Percentiles rank a stretch among this genome's conserved stretches.
Evolutionary conservation across 1,140 invertebrate genomes (phyloP).

Genomic region (Drosophila neocordata): DNA sequence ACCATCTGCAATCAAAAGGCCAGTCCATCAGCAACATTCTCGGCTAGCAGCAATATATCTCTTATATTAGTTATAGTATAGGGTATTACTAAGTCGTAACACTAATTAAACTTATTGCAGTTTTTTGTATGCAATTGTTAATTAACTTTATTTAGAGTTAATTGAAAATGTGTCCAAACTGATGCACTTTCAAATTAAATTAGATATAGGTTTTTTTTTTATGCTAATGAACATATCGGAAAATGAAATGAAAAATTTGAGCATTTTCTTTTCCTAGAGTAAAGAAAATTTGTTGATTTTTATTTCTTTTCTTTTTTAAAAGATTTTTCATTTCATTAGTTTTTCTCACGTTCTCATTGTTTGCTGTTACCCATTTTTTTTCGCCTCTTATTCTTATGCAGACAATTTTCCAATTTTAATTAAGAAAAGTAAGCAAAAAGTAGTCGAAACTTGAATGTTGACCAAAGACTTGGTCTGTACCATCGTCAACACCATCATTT

Average conservation of each 20-base stretch:
- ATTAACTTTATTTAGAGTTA: slow-evolving; percentile 70
- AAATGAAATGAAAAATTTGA: slow-evolving; percentile 2
- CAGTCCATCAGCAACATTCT: too few relatives aligned
- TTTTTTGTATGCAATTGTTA: slow-evolving; percentile 55
- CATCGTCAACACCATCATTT: neutral
- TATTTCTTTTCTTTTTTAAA: neutral
- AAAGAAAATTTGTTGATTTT: too few relatives aligned
- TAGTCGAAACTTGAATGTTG: slow-evolving; percentile 2
- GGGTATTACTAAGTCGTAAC: slow-evolving; percentile 12
- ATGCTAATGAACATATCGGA: slow-evolving; percentile 7
- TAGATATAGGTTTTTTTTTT: slow-evolving; percentile 8
- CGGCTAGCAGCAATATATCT: too few relatives aligned
- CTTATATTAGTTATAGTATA: neutral
- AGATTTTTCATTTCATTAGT: slow-evolving; percentile 55
- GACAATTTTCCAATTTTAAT: slow-evolving; percentile 50
- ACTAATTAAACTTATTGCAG: neutral
- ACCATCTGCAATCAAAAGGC: too few relatives aligned
- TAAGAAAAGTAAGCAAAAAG: slow-evolving; percentile 43
- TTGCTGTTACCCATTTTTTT: slow-evolving; percentile 15
- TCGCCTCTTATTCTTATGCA: slow-evolving; percentile 8
- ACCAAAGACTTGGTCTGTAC: slow-evolving; percentile 29
- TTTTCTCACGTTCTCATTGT: slow-evolving; percentile 31
- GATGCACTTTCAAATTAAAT: slow-evolving; percentile 35
- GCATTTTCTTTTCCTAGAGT: too few relatives aligned
- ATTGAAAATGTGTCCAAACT: slow-evolving; percentile 46